These are phyloP conservation scores for Melinaea menophilus DNA, from an alignment of 2,888 invertebrate genomes.

Conservation along the genomic window DNA sequence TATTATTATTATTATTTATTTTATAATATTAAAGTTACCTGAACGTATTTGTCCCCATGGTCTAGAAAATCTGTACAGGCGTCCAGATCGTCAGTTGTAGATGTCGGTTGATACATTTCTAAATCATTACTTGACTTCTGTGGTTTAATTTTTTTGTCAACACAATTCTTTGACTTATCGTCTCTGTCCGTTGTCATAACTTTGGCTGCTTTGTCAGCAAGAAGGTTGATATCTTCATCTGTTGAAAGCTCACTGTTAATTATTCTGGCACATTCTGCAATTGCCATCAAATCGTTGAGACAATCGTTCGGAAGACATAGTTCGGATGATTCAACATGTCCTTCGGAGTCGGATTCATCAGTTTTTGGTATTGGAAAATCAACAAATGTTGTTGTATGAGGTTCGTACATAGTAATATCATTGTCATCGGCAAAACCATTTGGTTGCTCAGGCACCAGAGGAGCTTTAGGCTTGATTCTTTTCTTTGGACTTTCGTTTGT, in stretches of 20 bases:
- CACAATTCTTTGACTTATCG: slow-evolving; percentile 43
- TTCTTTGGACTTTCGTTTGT: slow-evolving; percentile 66
- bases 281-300: slow-evolving; percentile 67
- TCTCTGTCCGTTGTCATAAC: slow-evolving; percentile 67
- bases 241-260: slow-evolving; percentile 51
- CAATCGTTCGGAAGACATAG: slow-evolving; percentile 69
- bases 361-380: slow-evolving; percentile 60
- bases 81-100: slow-evolving; percentile 69
- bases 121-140: slow-evolving; percentile 66
- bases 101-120: slow-evolving; percentile 71
- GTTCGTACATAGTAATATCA: slow-evolving; percentile 72
- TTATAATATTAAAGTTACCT: slow-evolving; percentile 44
- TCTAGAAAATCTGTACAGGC: slow-evolving; percentile 56
- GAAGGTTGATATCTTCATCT: slow-evolving; percentile 62
- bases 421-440: slow-evolving; percentile 58
- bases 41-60: slow-evolving; percentile 64
- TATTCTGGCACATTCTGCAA: slow-evolving; percentile 58
- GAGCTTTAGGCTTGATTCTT: slow-evolving; percentile 54
- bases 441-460: slow-evolving; percentile 48
- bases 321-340: slow-evolving; percentile 62
- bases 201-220: slow-evolving; percentile 68
- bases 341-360: slow-evolving; percentile 69
- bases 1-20: not conserved
- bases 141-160: slow-evolving; percentile 55
- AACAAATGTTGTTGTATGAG: slow-evolving; percentile 65